Evolutionary conservation across 2,113 vertebrate species (phyloP).

Genomic region (Diadophis punctatus): DNA sequence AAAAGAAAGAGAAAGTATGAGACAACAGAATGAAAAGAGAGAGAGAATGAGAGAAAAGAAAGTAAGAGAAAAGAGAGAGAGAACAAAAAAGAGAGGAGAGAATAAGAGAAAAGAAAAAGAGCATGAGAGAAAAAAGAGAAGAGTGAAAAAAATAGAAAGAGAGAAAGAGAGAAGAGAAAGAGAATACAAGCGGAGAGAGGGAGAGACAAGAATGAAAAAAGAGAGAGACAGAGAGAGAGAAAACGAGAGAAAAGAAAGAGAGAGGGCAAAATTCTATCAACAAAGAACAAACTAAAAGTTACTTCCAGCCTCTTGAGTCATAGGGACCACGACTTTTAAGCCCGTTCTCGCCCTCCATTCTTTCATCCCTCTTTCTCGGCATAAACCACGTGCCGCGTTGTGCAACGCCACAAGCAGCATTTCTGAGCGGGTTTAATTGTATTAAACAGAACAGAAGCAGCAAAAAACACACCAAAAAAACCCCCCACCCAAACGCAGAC

Average conservation of each 20-base stretch:
- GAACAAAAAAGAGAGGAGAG: too few relatives aligned
- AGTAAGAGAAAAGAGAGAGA: too few relatives aligned
- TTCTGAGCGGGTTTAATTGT: slow-evolving; percentile 45
- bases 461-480: slow-evolving; percentile 31
- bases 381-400: slow-evolving; percentile 30
- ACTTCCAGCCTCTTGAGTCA: slow-evolving; percentile 61
- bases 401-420: slow-evolving; percentile 3
- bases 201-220: too few relatives aligned
- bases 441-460: slow-evolving; percentile 49
- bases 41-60: too few relatives aligned
- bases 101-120: too few relatives aligned
- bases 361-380: slow-evolving; percentile 40
- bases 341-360: background rate
- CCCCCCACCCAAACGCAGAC: slow-evolving; percentile 20
- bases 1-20: too few relatives aligned
- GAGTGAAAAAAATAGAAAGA: too few relatives aligned
- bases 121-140: too few relatives aligned
- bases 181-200: too few relatives aligned
- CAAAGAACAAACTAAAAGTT: slow-evolving; percentile 73
- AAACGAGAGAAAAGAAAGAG: background rate
- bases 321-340: slow-evolving; percentile 21
- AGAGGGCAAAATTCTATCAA: background rate
- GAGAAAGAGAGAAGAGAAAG: too few relatives aligned
- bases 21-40: too few relatives aligned
- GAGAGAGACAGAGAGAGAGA: background rate